Evolutionary conservation across 2,113 vertebrate species (phyloP).

Genomic region (Forbesichthys papilliferus): DNA sequence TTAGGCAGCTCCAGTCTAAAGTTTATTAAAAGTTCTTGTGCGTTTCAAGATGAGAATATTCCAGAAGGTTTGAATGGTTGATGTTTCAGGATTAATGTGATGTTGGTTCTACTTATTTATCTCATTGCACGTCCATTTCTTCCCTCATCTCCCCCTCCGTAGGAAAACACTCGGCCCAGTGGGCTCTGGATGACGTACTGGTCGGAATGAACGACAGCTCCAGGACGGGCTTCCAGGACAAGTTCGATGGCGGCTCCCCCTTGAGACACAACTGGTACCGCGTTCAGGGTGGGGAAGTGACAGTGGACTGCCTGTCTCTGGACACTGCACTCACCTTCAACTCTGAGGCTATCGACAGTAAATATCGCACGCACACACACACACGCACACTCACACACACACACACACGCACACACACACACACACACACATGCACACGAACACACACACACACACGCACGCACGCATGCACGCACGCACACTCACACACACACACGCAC

Average conservation of each 20-base stretch:
- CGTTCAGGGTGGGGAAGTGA: slow-evolving; percentile 92
- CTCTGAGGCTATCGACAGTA: slow-evolving; percentile 84
- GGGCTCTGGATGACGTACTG: slow-evolving; percentile 94
- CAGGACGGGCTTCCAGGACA: slow-evolving; percentile 92
- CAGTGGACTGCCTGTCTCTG: slow-evolving; percentile 92
- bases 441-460: background rate
- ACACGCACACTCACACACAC: background rate
- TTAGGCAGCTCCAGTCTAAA: no score
- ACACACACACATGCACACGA: background rate
- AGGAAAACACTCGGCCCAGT: slow-evolving; percentile 95
- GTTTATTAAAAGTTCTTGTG: no score
- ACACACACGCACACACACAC: background rate
- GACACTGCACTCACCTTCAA: slow-evolving; percentile 91
- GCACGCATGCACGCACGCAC: background rate
- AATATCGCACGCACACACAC: slow-evolving; percentile 46
- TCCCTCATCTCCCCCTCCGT: background rate
- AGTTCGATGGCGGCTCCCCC: slow-evolving; percentile 89
- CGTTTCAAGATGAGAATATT: no score
- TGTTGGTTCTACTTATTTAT: background rate
- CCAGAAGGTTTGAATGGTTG: no score
- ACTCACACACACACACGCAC: background rate
- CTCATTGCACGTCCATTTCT: slow-evolving; percentile 7
- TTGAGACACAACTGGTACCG: slow-evolving; percentile 95
- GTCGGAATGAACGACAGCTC: slow-evolving; percentile 99
- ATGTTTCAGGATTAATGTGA: no score